These are phyloP conservation scores for Limnephilus auricula DNA, from an alignment of 2,888 invertebrate genomes.

Conservation along the genomic window DNA sequence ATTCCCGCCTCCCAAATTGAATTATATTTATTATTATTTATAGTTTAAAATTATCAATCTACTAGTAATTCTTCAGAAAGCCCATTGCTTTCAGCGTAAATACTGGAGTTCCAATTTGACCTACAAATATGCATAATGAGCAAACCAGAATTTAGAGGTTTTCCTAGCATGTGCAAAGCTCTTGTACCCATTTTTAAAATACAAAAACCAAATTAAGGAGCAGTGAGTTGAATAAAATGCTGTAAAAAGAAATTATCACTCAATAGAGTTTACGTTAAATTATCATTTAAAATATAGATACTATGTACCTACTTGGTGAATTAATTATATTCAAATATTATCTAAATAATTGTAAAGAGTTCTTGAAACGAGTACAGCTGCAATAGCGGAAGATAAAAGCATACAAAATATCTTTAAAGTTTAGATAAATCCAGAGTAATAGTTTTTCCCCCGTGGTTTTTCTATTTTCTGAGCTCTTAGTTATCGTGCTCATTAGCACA, in stretches of 20 bases:
- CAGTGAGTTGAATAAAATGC: neutral
- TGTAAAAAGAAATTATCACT: neutral
- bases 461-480: constrained; percentile 25
- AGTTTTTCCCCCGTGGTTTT: constrained; percentile 24
- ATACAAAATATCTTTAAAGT: neutral
- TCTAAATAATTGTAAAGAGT: neutral
- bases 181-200: neutral
- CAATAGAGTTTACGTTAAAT: neutral
- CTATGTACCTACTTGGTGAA: neutral
- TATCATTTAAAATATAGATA: neutral
- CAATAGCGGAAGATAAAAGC: neutral
- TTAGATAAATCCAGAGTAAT: neutral
- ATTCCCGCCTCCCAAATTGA: too few species aligned
- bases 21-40: too few species aligned
- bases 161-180: neutral
- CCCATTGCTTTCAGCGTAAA: too few species aligned
- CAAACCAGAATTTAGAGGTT: neutral
- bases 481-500: constrained; percentile 35
- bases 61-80: too few species aligned
- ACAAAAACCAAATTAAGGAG: neutral
- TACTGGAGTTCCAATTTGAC: neutral
- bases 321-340: neutral
- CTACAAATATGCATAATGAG: neutral
- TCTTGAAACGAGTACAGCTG: neutral
- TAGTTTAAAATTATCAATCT: too few species aligned